Evolutionary conservation across 2,797 vertebrate species (phyloP), one percentile per base, ranked within the genome.

Genomic region (Gephyroberyx darwinii): DNA sequence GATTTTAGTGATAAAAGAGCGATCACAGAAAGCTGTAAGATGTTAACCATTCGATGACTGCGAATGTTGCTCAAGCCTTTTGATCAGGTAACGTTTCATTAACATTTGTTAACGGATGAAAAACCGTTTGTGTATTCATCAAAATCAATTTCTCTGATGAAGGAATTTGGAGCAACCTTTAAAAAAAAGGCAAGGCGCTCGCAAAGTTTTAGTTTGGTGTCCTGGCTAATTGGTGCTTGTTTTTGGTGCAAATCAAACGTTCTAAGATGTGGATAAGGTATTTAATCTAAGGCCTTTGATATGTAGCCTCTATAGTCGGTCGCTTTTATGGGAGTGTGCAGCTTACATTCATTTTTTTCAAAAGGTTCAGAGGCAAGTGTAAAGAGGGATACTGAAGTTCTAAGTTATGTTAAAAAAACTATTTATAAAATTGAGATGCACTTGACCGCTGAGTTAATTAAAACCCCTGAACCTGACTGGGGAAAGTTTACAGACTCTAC

Each of bases 1-100:
- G 88, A 92, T 92, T 90, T 87, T 76, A 71, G 82, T 89, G 90
- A 93, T 92, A 90, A 91, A 91, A 88, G 75, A 70, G 83, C 77
- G 70, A 89, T 83, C 85, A 78, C 65, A 59, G 68, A 26, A 65
- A 78, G 67, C 54, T 80, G 71, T 70, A 78, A 84, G 35, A 80
- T 61, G 72, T 90, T 88, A 91, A 92, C 89, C 78, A 67, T 89
- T 91, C 70, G 85, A 51, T 87, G 86, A 71, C 86, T 84, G 65
- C 33, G 37, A 26, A 78, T 19, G 37, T 30, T 57, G 30, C 14
- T 19, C 12, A 60, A 64, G 61, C 54, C 1, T 10, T 74, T 52
- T 41, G 30, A 63, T 80, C 45, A 26, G 31, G 39, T n/a, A 69
- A 61, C 61, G 47, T 71, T 71, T 74, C 19, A 30, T 69, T 69